These are phyloP conservation scores for Aproaerema taeniolella DNA, from an alignment of 2,888 invertebrate genomes.

Conservation along the genomic window DNA sequence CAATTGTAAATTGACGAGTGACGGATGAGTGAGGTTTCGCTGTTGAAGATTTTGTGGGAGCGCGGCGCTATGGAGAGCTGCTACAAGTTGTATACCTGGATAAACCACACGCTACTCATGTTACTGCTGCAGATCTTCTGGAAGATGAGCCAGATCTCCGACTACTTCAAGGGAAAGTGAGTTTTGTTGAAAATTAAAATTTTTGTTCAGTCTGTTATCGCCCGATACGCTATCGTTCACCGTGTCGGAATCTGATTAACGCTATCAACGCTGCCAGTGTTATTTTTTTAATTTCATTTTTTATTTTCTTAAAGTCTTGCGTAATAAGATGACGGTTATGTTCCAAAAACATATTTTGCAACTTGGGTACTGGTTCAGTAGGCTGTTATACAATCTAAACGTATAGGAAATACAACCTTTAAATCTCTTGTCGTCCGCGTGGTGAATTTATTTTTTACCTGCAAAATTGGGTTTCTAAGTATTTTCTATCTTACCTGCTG, in stretches of 20 bases:
- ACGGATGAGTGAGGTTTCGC: conserved; percentile 67
- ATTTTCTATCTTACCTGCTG: too few relatives aligned
- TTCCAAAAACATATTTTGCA: conserved; percentile 7
- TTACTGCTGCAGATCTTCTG: conserved; percentile 68
- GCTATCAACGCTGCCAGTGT: too few relatives aligned
- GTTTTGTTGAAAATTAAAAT: conserved; percentile 25
- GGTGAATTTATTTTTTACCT: too few relatives aligned
- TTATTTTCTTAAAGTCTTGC: too few relatives aligned
- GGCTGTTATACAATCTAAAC: conserved; percentile 4
- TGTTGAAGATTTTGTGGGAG: conserved; percentile 58
- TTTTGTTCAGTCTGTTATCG: neutral
- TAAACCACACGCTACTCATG: conserved; percentile 66
- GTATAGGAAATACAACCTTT: conserved; percentile 1
- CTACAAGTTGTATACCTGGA: conserved; percentile 67
- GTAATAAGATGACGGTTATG: too few relatives aligned
- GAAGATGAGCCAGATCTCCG: conserved; percentile 70
- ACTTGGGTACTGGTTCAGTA: neutral
- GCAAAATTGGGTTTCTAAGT: too few relatives aligned
- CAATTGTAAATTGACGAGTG: conserved; percentile 44
- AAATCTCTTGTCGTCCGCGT: too few relatives aligned
- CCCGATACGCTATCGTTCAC: neutral
- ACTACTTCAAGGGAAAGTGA: conserved; percentile 67
- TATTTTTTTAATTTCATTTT: too few relatives aligned
- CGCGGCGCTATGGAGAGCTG: conserved; percentile 66
- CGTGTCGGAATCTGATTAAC: neutral